phyloP scores from a whole-genome alignment of 37 sponge, comb jelly and placozoan genomes.

The Hormiphora californensis region DNA sequence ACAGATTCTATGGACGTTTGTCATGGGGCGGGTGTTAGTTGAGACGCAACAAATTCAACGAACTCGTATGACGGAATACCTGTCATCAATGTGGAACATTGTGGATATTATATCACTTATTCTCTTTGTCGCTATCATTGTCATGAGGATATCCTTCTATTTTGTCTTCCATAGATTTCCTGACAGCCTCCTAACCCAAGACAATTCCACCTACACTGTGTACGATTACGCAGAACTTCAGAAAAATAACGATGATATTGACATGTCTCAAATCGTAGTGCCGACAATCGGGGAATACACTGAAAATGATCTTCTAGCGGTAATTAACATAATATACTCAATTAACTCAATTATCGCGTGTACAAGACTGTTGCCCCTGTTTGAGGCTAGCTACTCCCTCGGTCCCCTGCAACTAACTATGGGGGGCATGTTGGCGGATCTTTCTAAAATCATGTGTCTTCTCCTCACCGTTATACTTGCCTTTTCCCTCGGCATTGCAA shows the following conservation, averaged over 20 bases:
- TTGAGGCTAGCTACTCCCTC: conserved; percentile 41
- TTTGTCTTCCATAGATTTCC: conserved; percentile 34
- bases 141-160: conserved; percentile 48
- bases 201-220: neutral
- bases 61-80: conserved; percentile 50
- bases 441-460: conserved; percentile 38
- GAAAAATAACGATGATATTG: neutral
- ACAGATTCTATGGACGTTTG: conserved; percentile 39
- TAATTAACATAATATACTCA: conserved; percentile 49
- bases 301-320: conserved; percentile 34
- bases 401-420: conserved; percentile 48
- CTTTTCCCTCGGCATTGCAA: conserved; percentile 51
- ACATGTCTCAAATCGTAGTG: neutral
- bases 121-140: conserved; percentile 52
- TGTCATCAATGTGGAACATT: conserved; percentile 44
- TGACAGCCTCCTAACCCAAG: neutral
- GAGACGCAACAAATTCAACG: conserved; percentile 52
- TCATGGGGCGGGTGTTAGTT: conserved; percentile 22
- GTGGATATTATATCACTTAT: conserved; percentile 38
- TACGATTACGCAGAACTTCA: neutral
- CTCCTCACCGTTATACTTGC: conserved; percentile 29
- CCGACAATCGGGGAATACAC: conserved; percentile 25
- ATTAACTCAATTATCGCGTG: conserved; percentile 52
- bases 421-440: conserved; percentile 56
- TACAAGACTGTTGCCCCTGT: conserved; percentile 38